Conservation (phyloP, 2,113 vertebrate genomes). For the Nycticorax nycticorax region DNA sequence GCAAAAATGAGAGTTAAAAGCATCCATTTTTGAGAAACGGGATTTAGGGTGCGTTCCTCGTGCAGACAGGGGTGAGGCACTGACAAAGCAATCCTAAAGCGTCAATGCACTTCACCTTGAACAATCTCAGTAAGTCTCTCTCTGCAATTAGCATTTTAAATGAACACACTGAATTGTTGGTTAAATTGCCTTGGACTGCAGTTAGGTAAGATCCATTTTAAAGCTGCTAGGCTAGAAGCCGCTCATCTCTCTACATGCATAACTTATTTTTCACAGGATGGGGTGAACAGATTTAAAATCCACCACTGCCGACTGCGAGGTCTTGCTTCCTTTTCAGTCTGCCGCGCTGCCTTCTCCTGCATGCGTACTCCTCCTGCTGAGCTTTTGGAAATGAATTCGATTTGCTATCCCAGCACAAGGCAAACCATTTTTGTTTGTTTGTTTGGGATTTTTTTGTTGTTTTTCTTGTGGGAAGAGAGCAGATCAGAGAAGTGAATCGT, state of each 20-base stretch:
- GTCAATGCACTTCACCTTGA: neutral
- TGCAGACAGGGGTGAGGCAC: neutral
- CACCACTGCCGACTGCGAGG: neutral
- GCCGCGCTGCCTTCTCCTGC: neutral
- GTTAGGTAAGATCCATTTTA: neutral
- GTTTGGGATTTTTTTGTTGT: neutral
- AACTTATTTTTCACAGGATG: neutral
- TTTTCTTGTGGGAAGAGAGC: neutral
- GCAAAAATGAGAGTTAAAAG: neutral
- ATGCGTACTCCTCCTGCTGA: neutral
- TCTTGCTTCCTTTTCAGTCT: neutral
- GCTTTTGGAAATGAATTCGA: neutral
- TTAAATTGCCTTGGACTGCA: neutral
- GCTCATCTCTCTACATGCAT: neutral
- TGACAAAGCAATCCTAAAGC: neutral
- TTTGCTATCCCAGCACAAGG: neutral
- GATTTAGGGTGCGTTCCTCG: neutral
- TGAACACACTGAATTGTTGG: neutral
- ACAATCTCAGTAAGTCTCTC: neutral
- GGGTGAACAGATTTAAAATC: neutral
- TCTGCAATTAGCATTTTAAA: neutral
- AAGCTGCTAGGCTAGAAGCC: neutral
- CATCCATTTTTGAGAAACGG: neutral
- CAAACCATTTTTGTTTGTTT: neutral
- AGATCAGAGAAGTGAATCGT: neutral